A percentile compares a stretch with the other conserved stretches of the same genome.
phyloP scores from a whole-genome alignment of 2,113 vertebrate genomes.

The Spilogale gracilis region DNA sequence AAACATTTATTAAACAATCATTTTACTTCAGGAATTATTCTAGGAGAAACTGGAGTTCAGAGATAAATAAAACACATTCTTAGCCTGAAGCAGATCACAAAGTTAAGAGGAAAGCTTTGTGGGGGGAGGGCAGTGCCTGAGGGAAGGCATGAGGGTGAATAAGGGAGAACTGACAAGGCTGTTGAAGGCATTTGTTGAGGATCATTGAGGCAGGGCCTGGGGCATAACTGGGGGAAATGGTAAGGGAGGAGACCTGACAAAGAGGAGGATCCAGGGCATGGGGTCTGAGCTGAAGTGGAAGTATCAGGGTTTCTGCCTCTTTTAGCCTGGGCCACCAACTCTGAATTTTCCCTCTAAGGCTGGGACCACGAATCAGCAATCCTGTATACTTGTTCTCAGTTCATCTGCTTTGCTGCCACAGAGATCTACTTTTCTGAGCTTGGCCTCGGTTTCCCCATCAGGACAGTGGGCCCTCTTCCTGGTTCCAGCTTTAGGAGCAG shows the following conservation, averaged over 20 bases:
- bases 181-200: not conserved
- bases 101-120: not conserved
- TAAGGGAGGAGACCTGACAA: not conserved
- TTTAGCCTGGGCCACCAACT: not conserved
- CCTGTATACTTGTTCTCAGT: not conserved
- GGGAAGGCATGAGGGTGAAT: not conserved
- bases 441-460: constrained; percentile 24
- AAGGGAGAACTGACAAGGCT: not conserved
- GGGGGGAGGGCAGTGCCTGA: not conserved
- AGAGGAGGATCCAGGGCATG: not conserved
- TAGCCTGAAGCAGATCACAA: not conserved
- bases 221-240: not conserved
- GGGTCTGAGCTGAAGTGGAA: not conserved
- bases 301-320: not conserved
- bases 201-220: not conserved
- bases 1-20: constrained; percentile 25
- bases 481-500: not conserved
- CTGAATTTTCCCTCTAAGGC: not conserved
- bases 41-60: constrained; percentile 44
- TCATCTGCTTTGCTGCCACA: not conserved
- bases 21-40: constrained; percentile 12
- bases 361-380: not conserved
- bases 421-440: not conserved
- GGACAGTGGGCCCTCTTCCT: not conserved
- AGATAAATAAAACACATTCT: constrained; percentile 35